These are phyloP conservation scores for Ophiodon elongatus DNA, from an alignment of 2,113 vertebrate genomes.

Conservation along the genomic window DNA sequence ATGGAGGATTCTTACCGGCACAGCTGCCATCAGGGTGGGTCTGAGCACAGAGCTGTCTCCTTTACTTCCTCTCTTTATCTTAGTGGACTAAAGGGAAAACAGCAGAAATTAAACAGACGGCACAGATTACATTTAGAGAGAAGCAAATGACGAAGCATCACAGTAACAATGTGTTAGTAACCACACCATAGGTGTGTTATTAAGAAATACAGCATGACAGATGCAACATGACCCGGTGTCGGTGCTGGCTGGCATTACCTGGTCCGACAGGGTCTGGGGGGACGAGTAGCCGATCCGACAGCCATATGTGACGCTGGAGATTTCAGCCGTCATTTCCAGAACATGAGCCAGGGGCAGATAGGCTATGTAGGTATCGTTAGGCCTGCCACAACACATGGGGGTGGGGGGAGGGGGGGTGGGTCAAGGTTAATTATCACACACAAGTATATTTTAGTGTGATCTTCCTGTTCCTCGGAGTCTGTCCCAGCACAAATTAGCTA, in stretches of 20 bases:
- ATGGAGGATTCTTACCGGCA: constrained; percentile 88
- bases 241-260: constrained; percentile 84
- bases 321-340: constrained; percentile 95
- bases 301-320: constrained; percentile 94
- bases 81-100: constrained; percentile 89
- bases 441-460: neutral
- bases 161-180: neutral
- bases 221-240: no score
- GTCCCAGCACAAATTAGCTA: no score
- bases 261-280: constrained; percentile 94
- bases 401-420: neutral
- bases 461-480: neutral
- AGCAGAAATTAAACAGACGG: neutral
- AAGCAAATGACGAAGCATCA: neutral
- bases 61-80: constrained; percentile 97
- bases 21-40: constrained; percentile 96
- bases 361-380: constrained; percentile 93
- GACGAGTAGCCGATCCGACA: constrained; percentile 98
- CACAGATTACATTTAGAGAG: neutral
- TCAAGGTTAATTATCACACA: neutral
- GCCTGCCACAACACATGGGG: constrained; percentile 76
- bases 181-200: neutral
- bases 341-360: constrained; percentile 98
- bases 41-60: constrained; percentile 92
- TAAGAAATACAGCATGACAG: neutral